phyloP scores from a whole-genome alignment of 2,888 invertebrate genomes.

The Trichopria drosophilae region DNA sequence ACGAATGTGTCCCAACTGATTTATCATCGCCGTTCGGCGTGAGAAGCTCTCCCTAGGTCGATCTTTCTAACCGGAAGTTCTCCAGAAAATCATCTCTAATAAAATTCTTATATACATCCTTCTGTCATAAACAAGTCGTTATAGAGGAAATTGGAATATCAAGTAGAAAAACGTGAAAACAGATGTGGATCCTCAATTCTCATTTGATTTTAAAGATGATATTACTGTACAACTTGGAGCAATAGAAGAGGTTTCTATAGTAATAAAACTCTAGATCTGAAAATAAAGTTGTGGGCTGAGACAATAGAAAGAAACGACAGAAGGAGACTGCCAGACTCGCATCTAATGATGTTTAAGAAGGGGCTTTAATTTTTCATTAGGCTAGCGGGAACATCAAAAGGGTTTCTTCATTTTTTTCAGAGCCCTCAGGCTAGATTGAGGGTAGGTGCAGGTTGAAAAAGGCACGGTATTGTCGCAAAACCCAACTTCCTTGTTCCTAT shows the following conservation, averaged over 20 bases:
- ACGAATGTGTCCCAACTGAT: constrained; percentile 23
- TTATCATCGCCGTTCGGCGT: constrained; percentile 29
- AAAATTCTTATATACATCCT: too few relatives aligned
- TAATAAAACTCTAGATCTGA: too few relatives aligned
- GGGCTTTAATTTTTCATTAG: constrained; percentile 59
- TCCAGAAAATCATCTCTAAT: too few relatives aligned
- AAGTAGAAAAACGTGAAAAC: too few relatives aligned
- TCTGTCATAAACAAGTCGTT: too few relatives aligned
- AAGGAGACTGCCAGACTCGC: constrained; percentile 52
- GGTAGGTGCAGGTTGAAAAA: constrained; percentile 34
- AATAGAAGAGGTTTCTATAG: too few relatives aligned
- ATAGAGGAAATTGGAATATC: too few relatives aligned
- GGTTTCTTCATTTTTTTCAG: constrained; percentile 52
- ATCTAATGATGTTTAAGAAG: constrained; percentile 58
- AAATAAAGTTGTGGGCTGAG: constrained; percentile 19
- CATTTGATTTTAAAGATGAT: too few relatives aligned
- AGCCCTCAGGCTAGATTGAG: constrained; percentile 49
- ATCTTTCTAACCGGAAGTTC: too few relatives aligned
- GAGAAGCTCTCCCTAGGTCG: constrained; percentile 24
- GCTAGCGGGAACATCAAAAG: constrained; percentile 50
- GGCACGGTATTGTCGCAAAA: constrained; percentile 42
- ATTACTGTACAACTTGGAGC: too few relatives aligned
- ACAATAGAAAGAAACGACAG: constrained; percentile 31
- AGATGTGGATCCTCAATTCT: too few relatives aligned
- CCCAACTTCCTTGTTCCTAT: constrained; percentile 47